Conservation (phyloP, 2,888 invertebrate genomes). For the Agrotis clavis region DNA sequence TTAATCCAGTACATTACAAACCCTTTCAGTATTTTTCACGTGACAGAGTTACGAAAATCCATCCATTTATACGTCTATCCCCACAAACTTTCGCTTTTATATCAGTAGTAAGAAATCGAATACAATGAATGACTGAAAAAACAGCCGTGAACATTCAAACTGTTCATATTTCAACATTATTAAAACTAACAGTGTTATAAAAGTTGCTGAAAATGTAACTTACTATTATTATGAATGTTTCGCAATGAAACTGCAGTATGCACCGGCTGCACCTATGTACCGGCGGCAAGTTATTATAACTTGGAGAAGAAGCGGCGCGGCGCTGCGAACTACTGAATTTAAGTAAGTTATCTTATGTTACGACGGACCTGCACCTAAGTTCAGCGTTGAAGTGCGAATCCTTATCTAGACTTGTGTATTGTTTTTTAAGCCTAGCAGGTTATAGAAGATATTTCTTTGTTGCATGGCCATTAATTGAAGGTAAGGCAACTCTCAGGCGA, state of each 20-base stretch:
- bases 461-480: not conserved
- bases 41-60: too few species aligned
- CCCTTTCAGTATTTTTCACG: too few species aligned
- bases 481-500: not conserved
- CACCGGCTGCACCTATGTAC: slow-evolving; percentile 40
- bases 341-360: slow-evolving; percentile 25
- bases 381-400: slow-evolving; percentile 9
- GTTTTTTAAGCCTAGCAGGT: slow-evolving; percentile 2
- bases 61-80: too few species aligned
- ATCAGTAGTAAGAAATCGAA: too few species aligned
- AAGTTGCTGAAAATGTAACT: slow-evolving; percentile 15
- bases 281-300: slow-evolving; percentile 44
- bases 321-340: slow-evolving; percentile 39
- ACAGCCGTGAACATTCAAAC: too few species aligned
- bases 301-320: slow-evolving; percentile 32
- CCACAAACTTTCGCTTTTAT: too few species aligned
- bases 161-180: too few species aligned
- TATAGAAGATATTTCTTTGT: not conserved
- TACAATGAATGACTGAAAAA: too few species aligned
- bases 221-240: slow-evolving; percentile 5
- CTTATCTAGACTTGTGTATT: not conserved
- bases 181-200: not conserved
- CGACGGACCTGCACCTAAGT: slow-evolving; percentile 12
- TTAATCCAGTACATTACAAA: too few species aligned
- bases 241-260: slow-evolving; percentile 10